Evolutionary conservation across 2,113 vertebrate species (phyloP).

Genomic region (Lucifuga dentata): DNA sequence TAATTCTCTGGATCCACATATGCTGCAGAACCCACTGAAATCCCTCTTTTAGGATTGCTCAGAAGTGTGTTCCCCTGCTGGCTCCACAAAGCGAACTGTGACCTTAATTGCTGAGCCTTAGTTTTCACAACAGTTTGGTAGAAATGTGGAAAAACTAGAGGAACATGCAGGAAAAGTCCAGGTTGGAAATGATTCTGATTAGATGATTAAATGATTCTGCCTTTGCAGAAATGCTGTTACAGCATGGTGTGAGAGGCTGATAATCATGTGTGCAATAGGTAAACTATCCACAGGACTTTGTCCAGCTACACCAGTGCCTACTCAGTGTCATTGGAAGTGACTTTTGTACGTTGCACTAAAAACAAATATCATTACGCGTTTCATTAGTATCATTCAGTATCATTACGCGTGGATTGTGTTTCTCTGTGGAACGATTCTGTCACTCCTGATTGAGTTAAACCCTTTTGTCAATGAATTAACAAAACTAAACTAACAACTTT

Average conservation of each 20-base stretch:
- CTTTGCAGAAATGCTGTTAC: neutral
- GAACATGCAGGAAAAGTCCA: neutral
- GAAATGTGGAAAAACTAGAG: neutral
- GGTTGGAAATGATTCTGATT: no score
- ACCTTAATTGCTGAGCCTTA: constrained; percentile 21
- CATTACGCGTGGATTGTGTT: no score
- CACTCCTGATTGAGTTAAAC: no score
- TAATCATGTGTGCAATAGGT: constrained; percentile 54
- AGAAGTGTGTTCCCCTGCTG: constrained; percentile 50
- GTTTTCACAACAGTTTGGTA: constrained; percentile 23
- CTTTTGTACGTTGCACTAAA: no score
- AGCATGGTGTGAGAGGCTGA: neutral
- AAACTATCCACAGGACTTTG: constrained; percentile 74
- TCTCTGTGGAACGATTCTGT: no score
- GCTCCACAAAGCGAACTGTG: constrained; percentile 21
- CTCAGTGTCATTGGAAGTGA: neutral
- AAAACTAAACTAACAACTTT: no score
- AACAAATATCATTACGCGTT: neutral
- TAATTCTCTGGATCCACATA: constrained; percentile 20
- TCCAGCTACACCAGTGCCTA: constrained; percentile 8
- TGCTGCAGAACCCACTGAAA: constrained; percentile 39
- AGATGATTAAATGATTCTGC: no score
- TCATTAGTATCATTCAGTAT: no score
- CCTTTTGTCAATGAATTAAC: no score
- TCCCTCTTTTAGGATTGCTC: constrained; percentile 57